Base-by-base conservation (phyloP, 2,888 invertebrate species). In the Protodeltote pygarga region DNA sequence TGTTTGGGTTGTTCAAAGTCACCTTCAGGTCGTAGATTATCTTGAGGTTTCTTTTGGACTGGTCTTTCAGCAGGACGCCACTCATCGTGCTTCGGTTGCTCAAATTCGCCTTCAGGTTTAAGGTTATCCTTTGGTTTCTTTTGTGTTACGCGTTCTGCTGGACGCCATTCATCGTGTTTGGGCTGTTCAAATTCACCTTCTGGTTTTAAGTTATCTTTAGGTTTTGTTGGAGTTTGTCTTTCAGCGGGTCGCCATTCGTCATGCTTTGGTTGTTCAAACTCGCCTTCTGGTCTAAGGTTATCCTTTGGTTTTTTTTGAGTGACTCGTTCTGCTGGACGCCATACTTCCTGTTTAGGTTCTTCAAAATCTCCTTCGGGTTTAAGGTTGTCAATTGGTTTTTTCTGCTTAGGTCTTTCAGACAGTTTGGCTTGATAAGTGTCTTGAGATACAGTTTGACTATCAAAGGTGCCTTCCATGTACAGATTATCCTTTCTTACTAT, bases 261-360 rank as follows among this genome's bases (percentile, higher is more conserved):
- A 0, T 76, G 67, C 10, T 77, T 75, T 0, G 81, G 83, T 1
- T 54, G 52, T 17, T 81, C 77, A 65, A 93, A 93, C 0, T 89
- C 89, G 2, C 93, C 94, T 74, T 95, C 95, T 0, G 93, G 93
- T 38, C 82, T 85, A 0, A 95, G 66, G 49, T 94, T 94, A 31
- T 92, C 93, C 48, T 89, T 69, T 0, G 94, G 94, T 44, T 81
- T 90, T 4, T 75, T 90, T 17, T 77, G 89, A 1, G 42, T 42
- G 2, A 72, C 72, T 0, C 87, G 90, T 10, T 93, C 93, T 20
- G 83, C 87, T 1, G 87, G 88, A 13, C 79, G 77, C 91, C 93
- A 93, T 39, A 52, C 27, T 5, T 66, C 66, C 0, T 58, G 51
- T 20, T 61, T 54, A 1, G 61, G 64, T 5, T 46, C 32, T 11